Conservation (phyloP, 1,140 invertebrate species). For the Ostrea edulis region DNA sequence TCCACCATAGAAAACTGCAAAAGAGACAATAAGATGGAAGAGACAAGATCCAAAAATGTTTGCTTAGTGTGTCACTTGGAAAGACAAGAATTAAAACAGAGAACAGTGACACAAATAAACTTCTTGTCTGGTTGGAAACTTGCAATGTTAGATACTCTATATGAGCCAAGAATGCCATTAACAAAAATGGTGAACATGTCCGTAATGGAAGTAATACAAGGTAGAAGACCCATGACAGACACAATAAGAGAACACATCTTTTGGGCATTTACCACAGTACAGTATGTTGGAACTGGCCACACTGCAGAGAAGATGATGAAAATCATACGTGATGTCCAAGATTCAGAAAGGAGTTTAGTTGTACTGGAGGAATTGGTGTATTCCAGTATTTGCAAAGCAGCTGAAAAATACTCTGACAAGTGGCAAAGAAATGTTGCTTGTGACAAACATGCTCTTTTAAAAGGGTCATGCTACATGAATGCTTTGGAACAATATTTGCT, state of each 20-base stretch:
- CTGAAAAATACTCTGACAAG: not conserved
- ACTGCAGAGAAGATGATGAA: conserved; percentile 52
- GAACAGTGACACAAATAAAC: conserved; percentile 56
- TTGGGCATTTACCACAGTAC: conserved; percentile 65
- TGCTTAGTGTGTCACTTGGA: conserved; percentile 62
- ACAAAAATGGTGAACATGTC: conserved; percentile 31
- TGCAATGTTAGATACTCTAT: conserved; percentile 59
- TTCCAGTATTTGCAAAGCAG: conserved; percentile 23
- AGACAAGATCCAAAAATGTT: conserved; percentile 47
- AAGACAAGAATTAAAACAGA: conserved; percentile 22
- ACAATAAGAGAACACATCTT: conserved; percentile 57
- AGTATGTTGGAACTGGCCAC: conserved; percentile 53
- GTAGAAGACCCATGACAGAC: conserved; percentile 46
- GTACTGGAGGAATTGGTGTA: conserved; percentile 51
- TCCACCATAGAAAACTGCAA: conserved; percentile 60
- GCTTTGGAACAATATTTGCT: conserved; percentile 50
- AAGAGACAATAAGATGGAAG: not conserved
- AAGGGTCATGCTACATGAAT: conserved; percentile 23
- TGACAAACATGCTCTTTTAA: conserved; percentile 35
- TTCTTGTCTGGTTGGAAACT: conserved; percentile 64
- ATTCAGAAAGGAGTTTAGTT: conserved; percentile 44
- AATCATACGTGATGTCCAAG: conserved; percentile 45
- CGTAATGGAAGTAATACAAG: conserved; percentile 50
- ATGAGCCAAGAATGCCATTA: conserved; percentile 47
- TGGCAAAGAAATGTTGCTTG: conserved; percentile 56